These are phyloP conservation scores for Drosophila sulfurigaster DNA, from an alignment of 1,140 invertebrate species.

Conservation along the genomic window DNA sequence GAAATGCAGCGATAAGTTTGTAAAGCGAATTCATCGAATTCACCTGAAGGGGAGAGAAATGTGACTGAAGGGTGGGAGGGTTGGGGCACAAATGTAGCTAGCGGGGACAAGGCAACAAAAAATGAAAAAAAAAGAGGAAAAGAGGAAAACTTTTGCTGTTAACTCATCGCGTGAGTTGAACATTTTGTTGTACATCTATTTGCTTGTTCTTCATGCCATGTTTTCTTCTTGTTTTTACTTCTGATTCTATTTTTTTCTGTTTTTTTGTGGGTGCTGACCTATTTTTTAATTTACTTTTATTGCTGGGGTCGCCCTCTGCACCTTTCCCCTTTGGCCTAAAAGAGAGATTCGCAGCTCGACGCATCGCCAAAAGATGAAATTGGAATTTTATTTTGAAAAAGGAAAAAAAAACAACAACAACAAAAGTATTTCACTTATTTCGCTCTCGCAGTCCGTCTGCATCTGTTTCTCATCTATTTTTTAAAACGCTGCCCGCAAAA, in stretches of 20 bases:
- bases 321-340: too few species aligned
- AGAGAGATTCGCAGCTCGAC: background rate
- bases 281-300: slow-evolving; percentile 74
- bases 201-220: slow-evolving; percentile 3
- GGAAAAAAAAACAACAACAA: slow-evolving; percentile 20
- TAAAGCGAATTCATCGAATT: background rate
- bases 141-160: slow-evolving; percentile 64
- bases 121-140: too few species aligned
- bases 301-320: background rate
- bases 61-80: background rate
- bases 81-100: too few species aligned
- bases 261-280: slow-evolving; percentile 48
- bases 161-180: slow-evolving; percentile 79
- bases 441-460: background rate
- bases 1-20: slow-evolving; percentile 20
- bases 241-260: slow-evolving; percentile 17
- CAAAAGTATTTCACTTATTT: slow-evolving; percentile 57
- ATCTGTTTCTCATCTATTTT: slow-evolving; percentile 13
- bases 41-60: background rate
- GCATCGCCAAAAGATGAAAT: slow-evolving; percentile 59
- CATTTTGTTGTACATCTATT: slow-evolving; percentile 47
- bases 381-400: slow-evolving; percentile 70
- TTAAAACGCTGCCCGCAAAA: slow-evolving; percentile 26
- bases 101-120: slow-evolving; percentile 13
- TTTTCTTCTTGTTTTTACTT: slow-evolving; percentile 26